Evolutionary conservation across 2,888 invertebrate species (phyloP).

Genomic region (Phytoseiulus persimilis): DNA sequence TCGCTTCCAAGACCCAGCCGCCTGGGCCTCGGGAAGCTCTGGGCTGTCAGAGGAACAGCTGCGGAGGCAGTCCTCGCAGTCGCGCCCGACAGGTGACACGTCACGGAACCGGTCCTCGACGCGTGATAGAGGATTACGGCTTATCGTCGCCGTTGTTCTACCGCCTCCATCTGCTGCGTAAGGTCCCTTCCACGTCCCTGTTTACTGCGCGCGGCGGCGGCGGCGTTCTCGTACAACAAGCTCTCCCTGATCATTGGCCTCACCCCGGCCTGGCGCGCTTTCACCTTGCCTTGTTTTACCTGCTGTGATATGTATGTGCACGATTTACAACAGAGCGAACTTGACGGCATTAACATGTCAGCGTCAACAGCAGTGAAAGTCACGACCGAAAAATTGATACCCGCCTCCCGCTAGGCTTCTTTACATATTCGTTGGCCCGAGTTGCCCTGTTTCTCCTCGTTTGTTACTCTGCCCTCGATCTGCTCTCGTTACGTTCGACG

Average conservation of each 20-base stretch:
- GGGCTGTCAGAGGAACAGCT: background rate
- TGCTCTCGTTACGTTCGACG: background rate
- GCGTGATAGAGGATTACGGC: constrained; percentile 5
- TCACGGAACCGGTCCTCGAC: background rate
- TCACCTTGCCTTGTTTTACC: background rate
- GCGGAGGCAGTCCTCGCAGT: background rate
- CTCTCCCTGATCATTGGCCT: background rate
- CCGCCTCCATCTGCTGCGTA: background rate
- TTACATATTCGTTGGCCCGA: background rate
- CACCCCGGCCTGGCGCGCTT: background rate
- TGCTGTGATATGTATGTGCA: background rate
- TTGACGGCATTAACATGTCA: background rate
- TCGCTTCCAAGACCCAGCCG: background rate
- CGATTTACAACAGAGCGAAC: background rate
- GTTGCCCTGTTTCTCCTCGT: background rate
- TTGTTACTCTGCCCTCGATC: background rate
- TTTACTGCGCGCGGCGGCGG: background rate
- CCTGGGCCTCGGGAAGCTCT: background rate
- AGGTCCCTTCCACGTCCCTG: background rate
- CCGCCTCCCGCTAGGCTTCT: background rate
- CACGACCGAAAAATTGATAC: background rate
- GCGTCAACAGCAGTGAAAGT: background rate
- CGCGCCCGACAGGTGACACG: background rate
- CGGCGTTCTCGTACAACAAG: background rate
- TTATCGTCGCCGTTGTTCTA: background rate